Evolutionary conservation across 2,888 invertebrate genomes (phyloP).

Genomic region (Eupelmus urozonus): DNA sequence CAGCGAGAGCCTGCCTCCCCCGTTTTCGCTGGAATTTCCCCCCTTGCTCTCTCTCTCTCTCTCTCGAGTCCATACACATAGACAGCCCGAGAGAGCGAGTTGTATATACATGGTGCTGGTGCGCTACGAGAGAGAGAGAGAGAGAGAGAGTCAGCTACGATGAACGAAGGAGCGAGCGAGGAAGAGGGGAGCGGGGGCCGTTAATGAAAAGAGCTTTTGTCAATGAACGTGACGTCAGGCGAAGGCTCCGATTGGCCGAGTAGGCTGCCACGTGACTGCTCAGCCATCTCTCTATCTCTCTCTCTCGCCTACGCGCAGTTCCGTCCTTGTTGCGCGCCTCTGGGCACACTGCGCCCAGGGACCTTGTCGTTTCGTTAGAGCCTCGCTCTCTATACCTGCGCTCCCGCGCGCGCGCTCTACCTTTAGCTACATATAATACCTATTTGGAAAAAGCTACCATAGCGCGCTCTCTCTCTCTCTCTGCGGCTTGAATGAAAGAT

Average conservation of each 20-base stretch:
- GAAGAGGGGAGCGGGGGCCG: constrained; percentile 62
- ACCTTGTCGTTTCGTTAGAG: background rate
- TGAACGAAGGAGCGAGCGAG: too few species aligned
- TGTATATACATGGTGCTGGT: too few species aligned
- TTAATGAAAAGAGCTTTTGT: constrained; percentile 77
- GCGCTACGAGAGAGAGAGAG: too few species aligned
- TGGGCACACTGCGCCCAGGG: background rate
- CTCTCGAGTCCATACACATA: background rate
- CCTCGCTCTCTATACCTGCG: background rate
- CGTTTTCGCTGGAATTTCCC: constrained; percentile 28
- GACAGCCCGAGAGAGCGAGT: background rate
- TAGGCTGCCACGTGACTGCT: constrained; percentile 76
- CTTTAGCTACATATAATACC: too few species aligned
- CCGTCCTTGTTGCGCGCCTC: constrained; percentile 55
- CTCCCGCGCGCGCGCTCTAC: too few species aligned
- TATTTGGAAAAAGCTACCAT: too few species aligned
- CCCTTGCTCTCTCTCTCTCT: constrained; percentile 25
- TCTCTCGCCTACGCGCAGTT: background rate
- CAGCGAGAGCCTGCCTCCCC: background rate
- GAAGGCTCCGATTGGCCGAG: constrained; percentile 72
- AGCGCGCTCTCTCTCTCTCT: background rate
- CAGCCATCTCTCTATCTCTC: background rate
- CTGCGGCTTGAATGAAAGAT: background rate
- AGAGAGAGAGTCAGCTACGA: too few species aligned
- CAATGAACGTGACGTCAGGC: constrained; percentile 80